phyloP scores from a whole-genome alignment of 2,113 vertebrate species.

The Xiphorhynchus elegans region DNA sequence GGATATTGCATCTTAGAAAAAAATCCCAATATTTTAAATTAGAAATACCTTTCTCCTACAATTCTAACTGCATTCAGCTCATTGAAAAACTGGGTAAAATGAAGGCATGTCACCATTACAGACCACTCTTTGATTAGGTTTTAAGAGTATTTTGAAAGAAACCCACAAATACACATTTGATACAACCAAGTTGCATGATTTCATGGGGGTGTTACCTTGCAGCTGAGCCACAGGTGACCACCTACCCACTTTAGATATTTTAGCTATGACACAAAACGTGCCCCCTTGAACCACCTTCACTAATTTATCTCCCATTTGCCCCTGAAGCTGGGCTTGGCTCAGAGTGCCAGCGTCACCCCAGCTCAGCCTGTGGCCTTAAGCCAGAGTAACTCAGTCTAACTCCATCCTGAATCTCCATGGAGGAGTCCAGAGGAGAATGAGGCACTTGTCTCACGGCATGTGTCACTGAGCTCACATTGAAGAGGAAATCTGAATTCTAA shows the following conservation, averaged over 20 bases:
- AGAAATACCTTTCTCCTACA: not conserved
- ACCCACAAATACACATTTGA: not conserved
- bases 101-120: rapidly evolving
- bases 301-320: not conserved
- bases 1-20: not conserved
- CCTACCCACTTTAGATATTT: rapidly evolving
- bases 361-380: not conserved
- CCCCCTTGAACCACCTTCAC: not conserved
- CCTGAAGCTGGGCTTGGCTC: not conserved
- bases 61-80: not conserved
- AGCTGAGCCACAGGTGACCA: not conserved
- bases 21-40: not conserved
- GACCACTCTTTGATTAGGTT: not conserved
- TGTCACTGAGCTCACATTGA: not conserved
- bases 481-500: not conserved
- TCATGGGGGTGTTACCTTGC: not conserved
- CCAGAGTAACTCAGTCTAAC: not conserved
- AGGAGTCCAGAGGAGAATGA: not conserved
- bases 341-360: too few species aligned
- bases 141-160: not conserved
- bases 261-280: not conserved
- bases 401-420: not conserved
- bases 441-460: not conserved
- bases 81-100: not conserved
- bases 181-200: not conserved